A percentile compares a stretch with the other conserved stretches of the same genome.
phyloP scores from a whole-genome alignment of 2,113 vertebrate species.

The Myanophis thanlyinensis region DNA sequence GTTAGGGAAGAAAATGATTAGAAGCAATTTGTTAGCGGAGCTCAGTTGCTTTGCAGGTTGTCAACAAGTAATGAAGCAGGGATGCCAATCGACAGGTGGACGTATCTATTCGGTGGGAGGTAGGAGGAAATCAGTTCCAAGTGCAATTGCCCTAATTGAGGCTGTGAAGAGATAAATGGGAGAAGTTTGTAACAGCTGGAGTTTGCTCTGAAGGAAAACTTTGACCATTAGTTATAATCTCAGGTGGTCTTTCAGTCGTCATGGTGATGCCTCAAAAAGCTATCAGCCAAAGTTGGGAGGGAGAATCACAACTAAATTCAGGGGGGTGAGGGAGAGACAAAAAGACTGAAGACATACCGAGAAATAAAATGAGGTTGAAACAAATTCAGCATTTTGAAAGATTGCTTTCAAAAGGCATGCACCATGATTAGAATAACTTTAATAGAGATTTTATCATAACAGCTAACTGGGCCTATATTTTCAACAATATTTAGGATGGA shows the following conservation, averaged over 20 bases:
- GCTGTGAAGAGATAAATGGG: constrained; percentile 64
- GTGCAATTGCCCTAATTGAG: constrained; percentile 69
- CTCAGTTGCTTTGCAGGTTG: constrained; percentile 63
- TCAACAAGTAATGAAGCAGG: constrained; percentile 76
- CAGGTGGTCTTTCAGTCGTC: constrained; percentile 61
- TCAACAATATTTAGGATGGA: background rate
- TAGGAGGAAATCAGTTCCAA: constrained; percentile 61
- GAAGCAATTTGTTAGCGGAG: constrained; percentile 70
- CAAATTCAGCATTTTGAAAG: background rate
- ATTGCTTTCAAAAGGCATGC: constrained; percentile 5
- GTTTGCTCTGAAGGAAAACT: constrained; percentile 59
- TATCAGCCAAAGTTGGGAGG: background rate
- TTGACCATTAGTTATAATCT: constrained; percentile 64
- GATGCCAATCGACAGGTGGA: constrained; percentile 74
- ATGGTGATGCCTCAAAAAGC: constrained; percentile 56
- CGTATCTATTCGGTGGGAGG: constrained; percentile 62
- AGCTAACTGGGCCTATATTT: background rate
- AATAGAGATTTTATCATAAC: background rate
- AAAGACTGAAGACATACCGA: constrained; percentile 19
- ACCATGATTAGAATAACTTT: background rate
- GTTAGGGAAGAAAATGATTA: constrained; percentile 72
- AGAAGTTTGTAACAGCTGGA: constrained; percentile 65
- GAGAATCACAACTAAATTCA: constrained; percentile 32
- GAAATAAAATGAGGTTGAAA: constrained; percentile 14
- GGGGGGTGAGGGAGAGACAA: background rate